Evolutionary conservation across 2,797 vertebrate species (phyloP), one percentile per base, ranked within the genome.

Genomic region (Mus spretus): DNA sequence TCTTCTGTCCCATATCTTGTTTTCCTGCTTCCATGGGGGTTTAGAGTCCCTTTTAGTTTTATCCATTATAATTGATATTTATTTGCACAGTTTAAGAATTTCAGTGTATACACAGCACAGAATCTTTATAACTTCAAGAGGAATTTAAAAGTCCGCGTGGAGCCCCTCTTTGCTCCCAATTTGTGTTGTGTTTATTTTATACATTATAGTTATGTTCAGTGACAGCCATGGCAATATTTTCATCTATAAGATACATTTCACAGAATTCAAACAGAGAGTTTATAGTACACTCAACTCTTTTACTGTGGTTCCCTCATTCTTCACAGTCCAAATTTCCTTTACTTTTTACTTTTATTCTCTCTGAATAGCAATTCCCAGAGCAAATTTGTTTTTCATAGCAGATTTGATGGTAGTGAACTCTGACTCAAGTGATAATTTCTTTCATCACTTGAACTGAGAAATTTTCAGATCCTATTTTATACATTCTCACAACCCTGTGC

Each of bases 301-400:
- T 78, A 53, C 31, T 28, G 14, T 15, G 74, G 63, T 44, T 91
- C 26, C 20, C 70, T 57, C 50, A 83, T 89, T 91, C 83, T 93
- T 82, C 70, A 79, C n/a, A 50, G 83, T 89, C n/a, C 37, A 63
- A 57, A 57, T 89, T 94, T 86, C 79, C 63, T 91, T 77, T 74
- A 28, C 14, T 19, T 70, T 91, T 75, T 40, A 89, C 78, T 85
- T 82, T 70, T 26, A 34, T 84, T 94, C 44, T 90, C 22, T 94
- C 59, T 89, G 44, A 86, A 77, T 55, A 93, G 74, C 65, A 94
- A 91, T 90, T 90, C 65, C 93, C 53, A 95, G 85, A 94, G 47
- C 50, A 83, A 34, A 67, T 80, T 61, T 83, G 40, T 63, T 83
- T 61, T 85, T 84, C 59, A 96, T 61, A 94, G 53, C 44, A 80